These are phyloP conservation scores for Tenthredo notha DNA, from an alignment of 2,888 invertebrate species.

Conservation along the genomic window DNA sequence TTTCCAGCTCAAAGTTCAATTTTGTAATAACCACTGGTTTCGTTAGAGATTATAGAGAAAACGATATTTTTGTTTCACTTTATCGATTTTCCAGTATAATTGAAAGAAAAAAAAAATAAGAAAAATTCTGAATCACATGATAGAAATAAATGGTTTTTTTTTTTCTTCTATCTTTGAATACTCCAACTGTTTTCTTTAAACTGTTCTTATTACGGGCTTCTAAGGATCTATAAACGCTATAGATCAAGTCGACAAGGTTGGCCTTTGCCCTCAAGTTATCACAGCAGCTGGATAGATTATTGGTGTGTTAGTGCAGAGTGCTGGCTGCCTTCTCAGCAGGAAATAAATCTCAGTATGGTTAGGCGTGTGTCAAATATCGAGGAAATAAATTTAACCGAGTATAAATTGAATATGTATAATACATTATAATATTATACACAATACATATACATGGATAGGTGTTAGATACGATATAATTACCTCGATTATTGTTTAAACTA, in stretches of 20 bases:
- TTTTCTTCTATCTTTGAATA: background rate
- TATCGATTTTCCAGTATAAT: background rate
- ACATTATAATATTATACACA: background rate
- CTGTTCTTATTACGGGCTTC: background rate
- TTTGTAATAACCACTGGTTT: background rate
- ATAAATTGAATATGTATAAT: background rate
- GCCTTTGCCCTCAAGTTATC: slow-evolving; percentile 48
- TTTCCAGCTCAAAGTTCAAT: slow-evolving; percentile 42
- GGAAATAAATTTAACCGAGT: slow-evolving; percentile 39
- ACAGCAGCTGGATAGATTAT: slow-evolving; percentile 14
- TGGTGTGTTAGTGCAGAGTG: background rate
- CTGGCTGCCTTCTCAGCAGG: background rate
- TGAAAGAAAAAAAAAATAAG: too few species aligned
- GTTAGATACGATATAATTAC: background rate
- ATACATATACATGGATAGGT: background rate
- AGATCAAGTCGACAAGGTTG: slow-evolving; percentile 43
- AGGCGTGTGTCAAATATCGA: slow-evolving; percentile 36
- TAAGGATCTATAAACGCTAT: slow-evolving; percentile 6
- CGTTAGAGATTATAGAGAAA: background rate
- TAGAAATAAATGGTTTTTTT: background rate
- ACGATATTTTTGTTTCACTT: background rate
- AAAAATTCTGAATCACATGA: background rate
- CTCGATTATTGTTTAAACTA: slow-evolving; percentile 25
- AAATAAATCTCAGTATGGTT: slow-evolving; percentile 24
- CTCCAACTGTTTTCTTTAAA: background rate